phyloP scores from a whole-genome alignment of 2,113 vertebrate genomes.

The Anoura caudifer region DNA sequence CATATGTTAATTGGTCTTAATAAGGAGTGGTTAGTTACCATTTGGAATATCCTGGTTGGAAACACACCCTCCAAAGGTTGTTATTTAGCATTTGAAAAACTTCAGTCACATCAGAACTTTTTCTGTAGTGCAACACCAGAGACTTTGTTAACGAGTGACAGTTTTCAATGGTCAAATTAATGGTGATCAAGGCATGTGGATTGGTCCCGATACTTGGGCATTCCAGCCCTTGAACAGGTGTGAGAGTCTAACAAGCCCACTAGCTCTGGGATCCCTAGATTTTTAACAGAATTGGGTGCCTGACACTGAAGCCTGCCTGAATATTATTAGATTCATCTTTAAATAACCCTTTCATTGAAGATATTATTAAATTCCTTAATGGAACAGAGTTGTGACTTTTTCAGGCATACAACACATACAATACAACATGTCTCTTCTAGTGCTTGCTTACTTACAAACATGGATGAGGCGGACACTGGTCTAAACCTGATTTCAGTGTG shows the following conservation, averaged over 20 bases:
- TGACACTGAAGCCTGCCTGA: not conserved
- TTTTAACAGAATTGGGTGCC: not conserved
- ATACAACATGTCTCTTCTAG: not conserved
- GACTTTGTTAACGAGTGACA: not conserved
- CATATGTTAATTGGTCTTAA: not conserved
- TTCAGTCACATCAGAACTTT: not conserved
- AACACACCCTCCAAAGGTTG: not conserved
- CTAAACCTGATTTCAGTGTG: not conserved
- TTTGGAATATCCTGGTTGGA: not conserved
- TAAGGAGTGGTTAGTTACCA: not conserved
- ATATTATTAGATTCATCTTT: not conserved
- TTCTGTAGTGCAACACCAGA: not conserved
- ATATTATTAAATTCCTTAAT: not conserved
- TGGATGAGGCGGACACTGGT: not conserved
- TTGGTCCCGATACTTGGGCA: not conserved
- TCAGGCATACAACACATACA: not conserved
- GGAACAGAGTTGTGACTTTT: not conserved
- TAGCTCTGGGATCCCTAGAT: not conserved
- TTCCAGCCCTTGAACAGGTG: not conserved
- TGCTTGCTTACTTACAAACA: not conserved
- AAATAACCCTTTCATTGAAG: not conserved
- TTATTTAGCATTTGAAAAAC: not conserved
- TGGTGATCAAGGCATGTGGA: not conserved
- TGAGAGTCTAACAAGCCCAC: not conserved
- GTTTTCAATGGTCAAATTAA: not conserved